Percentiles rank a stretch among this genome's conserved stretches.
These are phyloP conservation scores for Ptychadena robeensis DNA, from an alignment of 2,797 vertebrate species.

Conservation along the genomic window DNA sequence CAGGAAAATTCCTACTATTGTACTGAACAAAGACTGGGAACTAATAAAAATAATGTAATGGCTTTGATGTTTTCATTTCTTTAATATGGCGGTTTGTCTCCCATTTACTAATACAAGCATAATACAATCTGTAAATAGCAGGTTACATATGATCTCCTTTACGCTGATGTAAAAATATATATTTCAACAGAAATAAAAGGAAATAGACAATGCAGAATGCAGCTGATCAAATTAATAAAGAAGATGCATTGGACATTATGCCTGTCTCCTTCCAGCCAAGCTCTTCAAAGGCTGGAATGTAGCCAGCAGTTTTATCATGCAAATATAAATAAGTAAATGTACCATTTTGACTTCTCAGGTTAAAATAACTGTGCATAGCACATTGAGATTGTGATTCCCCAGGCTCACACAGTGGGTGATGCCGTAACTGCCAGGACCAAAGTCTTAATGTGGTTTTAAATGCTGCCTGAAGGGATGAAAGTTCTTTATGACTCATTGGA, in stretches of 20 bases:
- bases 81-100: neutral
- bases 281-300: slow-evolving; percentile 39
- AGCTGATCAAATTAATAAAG: slow-evolving; percentile 46
- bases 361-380: slow-evolving; percentile 58
- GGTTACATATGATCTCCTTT: neutral
- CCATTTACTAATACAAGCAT: neutral
- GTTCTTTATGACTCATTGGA: slow-evolving; percentile 61
- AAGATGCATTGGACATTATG: slow-evolving; percentile 42
- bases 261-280: slow-evolving; percentile 34
- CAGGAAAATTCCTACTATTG: too few species aligned
- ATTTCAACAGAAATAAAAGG: too few species aligned
- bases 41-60: neutral
- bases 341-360: slow-evolving; percentile 59
- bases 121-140: neutral
- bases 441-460: slow-evolving; percentile 62
- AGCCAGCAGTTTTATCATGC: slow-evolving; percentile 54
- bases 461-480: slow-evolving; percentile 57
- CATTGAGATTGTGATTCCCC: slow-evolving; percentile 49
- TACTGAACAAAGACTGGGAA: neutral
- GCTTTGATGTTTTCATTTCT: neutral
- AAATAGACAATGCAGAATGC: slow-evolving; percentile 21
- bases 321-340: slow-evolving; percentile 61
- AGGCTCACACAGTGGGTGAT: slow-evolving; percentile 60
- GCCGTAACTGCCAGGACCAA: slow-evolving; percentile 54
- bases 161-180: neutral